Base-by-base conservation (phyloP, 2,888 invertebrate species). In the Hypsopygia costalis region DNA sequence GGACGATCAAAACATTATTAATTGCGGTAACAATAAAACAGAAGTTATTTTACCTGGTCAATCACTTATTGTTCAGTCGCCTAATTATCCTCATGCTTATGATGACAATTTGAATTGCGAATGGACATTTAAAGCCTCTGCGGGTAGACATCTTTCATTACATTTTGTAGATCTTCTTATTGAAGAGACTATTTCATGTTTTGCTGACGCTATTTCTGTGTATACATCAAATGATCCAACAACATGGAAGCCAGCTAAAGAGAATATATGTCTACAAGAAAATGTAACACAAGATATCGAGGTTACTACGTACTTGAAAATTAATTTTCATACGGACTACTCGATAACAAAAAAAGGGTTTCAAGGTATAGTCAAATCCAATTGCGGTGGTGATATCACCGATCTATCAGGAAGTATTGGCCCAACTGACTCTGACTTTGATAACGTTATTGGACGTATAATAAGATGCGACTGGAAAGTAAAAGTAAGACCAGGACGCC, bases 391-490 rank as follows among this genome's bases (percentile, higher is more conserved):
- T 0, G 69, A 80, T 10, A 57, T 95, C 38, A 81, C 77, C 1
- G 90, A 81, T 8, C 67, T 90, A 0, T 90, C 91, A 8, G 94
- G 94, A 16, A 16, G 4, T 16, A 16, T 16, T 27, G 74, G 58
- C 7, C 16, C 11, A 20, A 6, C 16, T 21, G 11, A 1, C 20
- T n/a, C 7, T 36, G 36, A 36, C n/a, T 30, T 36, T 30, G 7
- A 30, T n/a, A 30, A 6, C 10, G 4, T 9, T 3, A 8, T 8
- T 11, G 21, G 10, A n/a, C 7, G 1, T 21, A 11, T 10, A 1
- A 10, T 8, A n/a, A 37, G 36, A 6, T 97, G 96, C 62, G 85
- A 92, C 36, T 97, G 96, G 96, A 90, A 88, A 34, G 81, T 97
- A 8, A 92, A 91, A 51, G 96, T 95, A 0, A 87, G 91, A 22